Evolutionary conservation across 2,113 vertebrate genomes (phyloP).

Genomic region (Callopanchax toddi): DNA sequence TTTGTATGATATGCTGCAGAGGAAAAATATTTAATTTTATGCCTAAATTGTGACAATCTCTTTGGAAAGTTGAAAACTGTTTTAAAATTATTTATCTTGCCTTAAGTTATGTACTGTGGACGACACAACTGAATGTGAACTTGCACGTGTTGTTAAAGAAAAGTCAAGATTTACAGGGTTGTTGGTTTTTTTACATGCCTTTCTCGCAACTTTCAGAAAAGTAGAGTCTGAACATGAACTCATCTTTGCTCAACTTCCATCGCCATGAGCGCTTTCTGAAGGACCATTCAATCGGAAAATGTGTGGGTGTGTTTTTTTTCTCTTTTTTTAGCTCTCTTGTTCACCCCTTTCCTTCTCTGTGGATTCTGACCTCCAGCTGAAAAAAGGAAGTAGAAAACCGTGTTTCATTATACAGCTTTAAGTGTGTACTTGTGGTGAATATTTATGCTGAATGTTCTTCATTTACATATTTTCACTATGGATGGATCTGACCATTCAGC

Average conservation of each 20-base stretch:
- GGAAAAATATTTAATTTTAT: conserved; percentile 36
- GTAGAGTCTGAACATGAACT: conserved; percentile 49
- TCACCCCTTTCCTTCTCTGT: conserved; percentile 57
- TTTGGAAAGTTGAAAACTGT: conserved; percentile 12
- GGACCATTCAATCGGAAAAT: conserved; percentile 77
- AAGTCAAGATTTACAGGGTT: conserved; percentile 3
- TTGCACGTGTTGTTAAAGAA: no score
- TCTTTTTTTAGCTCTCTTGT: conserved; percentile 45
- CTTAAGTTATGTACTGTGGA: conserved; percentile 55
- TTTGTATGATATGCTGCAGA: conserved; percentile 48
- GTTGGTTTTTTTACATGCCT: conserved; percentile 22
- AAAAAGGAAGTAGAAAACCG: conserved; percentile 14
- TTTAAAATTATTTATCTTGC: conserved; percentile 27
- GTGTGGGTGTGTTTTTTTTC: conserved; percentile 70
- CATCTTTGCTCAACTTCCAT: conserved; percentile 56
- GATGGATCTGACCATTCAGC: conserved; percentile 40
- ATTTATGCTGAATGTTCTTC: conserved; percentile 34
- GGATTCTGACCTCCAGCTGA: conserved; percentile 67
- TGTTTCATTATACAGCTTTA: conserved; percentile 44
- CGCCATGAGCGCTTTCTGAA: conserved; percentile 68
- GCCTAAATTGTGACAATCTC: conserved; percentile 41
- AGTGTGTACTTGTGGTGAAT: conserved; percentile 36
- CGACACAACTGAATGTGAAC: conserved; percentile 68
- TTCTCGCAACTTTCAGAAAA: conserved; percentile 49
- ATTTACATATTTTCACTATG: conserved; percentile 53